A percentile compares a stretch with the other conserved stretches of the same genome.
These are phyloP conservation scores for Agapornis roseicollis DNA, from an alignment of 2,113 vertebrate species.

Conservation along the genomic window DNA sequence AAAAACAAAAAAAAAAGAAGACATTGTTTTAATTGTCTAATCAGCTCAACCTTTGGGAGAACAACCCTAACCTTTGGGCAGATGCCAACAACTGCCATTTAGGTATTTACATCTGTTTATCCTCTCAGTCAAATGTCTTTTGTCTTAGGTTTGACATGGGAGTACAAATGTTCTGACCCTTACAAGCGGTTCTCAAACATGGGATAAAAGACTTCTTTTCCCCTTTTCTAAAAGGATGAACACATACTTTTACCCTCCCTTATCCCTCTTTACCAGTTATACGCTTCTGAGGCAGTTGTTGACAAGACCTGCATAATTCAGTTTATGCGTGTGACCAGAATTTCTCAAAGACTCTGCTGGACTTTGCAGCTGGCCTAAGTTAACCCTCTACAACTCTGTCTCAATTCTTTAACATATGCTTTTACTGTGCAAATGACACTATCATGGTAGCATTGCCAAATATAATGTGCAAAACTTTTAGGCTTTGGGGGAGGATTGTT, in stretches of 20 bases:
- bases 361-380: background rate
- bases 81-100: slow-evolving; percentile 71
- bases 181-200: slow-evolving; percentile 57
- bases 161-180: slow-evolving; percentile 72
- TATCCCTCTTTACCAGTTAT: slow-evolving; percentile 52
- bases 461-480: background rate
- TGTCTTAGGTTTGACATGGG: slow-evolving; percentile 61
- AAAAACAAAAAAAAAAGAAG: background rate
- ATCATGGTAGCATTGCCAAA: background rate
- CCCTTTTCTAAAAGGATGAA: slow-evolving; percentile 57
- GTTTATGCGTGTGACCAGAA: slow-evolving; percentile 70
- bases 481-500: background rate
- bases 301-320: slow-evolving; percentile 71
- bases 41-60: slow-evolving; percentile 35
- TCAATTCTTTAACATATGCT: background rate
- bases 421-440: background rate
- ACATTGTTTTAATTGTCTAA: slow-evolving; percentile 52
- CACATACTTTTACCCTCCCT: slow-evolving; percentile 56
- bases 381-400: background rate
- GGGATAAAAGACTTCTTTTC: slow-evolving; percentile 52
- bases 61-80: slow-evolving; percentile 61
- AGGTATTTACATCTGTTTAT: slow-evolving; percentile 80
- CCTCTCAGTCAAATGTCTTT: slow-evolving; percentile 71
- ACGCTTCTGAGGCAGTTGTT: slow-evolving; percentile 57
- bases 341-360: slow-evolving; percentile 17